Conservation (phyloP, 2,888 invertebrate species). For the Platycheirus rosarum region DNA sequence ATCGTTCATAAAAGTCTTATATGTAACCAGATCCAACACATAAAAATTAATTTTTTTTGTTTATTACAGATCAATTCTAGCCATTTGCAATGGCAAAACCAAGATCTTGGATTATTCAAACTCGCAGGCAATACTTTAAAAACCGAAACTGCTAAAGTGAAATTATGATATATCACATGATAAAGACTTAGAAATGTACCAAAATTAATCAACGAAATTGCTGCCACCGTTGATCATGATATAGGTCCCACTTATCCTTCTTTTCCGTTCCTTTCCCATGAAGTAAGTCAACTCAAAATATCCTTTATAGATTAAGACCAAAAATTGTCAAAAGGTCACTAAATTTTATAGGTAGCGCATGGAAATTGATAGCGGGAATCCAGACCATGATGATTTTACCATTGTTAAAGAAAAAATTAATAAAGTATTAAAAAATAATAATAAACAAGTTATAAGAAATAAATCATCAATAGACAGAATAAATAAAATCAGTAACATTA, state of each 20-base stretch:
- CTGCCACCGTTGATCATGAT: not conserved
- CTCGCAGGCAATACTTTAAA: not conserved
- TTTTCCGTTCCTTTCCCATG: not conserved
- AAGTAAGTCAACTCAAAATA: not conserved
- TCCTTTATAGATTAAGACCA: not conserved
- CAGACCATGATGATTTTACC: slow-evolving; percentile 21
- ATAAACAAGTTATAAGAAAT: too few species aligned
- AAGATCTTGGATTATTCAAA: not conserved
- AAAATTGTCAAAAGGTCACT: slow-evolving; percentile 2
- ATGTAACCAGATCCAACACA: slow-evolving; percentile 21
- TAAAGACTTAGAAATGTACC: slow-evolving; percentile 33
- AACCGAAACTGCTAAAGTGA: not conserved
- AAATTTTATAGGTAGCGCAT: slow-evolving; percentile 12
- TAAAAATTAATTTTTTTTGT: slow-evolving; percentile 7
- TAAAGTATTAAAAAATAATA: too few species aligned
- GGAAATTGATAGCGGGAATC: slow-evolving; percentile 8
- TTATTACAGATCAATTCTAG: not conserved
- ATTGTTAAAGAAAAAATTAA: too few species aligned
- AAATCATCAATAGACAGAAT: too few species aligned
- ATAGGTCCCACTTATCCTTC: not conserved
- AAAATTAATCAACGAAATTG: slow-evolving; percentile 3
- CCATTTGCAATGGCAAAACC: not conserved
- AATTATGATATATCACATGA: not conserved
- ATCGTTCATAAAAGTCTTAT: slow-evolving; percentile 54
- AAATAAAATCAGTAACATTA: too few species aligned